These are phyloP conservation scores for Sarotherodon lohbergeri DNA, from an alignment of 2,113 vertebrate genomes.

Conservation along the genomic window DNA sequence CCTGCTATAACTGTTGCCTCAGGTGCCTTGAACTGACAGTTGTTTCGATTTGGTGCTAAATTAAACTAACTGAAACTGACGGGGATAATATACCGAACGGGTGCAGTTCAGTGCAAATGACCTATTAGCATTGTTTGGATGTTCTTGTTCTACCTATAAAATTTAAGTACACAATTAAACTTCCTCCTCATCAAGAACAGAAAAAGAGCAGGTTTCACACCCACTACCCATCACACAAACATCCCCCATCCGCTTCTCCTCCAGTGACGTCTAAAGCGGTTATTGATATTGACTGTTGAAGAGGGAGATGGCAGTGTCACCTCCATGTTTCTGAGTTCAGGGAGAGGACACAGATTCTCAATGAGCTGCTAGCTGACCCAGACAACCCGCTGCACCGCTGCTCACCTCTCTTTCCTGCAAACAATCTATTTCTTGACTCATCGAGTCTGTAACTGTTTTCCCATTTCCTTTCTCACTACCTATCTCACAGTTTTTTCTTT, in stretches of 20 bases:
- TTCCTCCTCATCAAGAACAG: not conserved
- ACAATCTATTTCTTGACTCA: not conserved
- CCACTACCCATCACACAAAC: not conserved
- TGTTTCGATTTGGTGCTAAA: not conserved
- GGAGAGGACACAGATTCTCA: slow-evolving; percentile 36
- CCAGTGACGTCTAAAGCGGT: slow-evolving; percentile 1
- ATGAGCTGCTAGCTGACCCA: not conserved
- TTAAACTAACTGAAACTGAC: not conserved
- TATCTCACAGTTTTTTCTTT: not conserved
- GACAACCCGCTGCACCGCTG: not conserved
- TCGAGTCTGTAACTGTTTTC: not conserved
- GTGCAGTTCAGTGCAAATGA: not conserved
- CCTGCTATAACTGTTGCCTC: not conserved
- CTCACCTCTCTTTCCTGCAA: not conserved
- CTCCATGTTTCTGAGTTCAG: slow-evolving; percentile 45
- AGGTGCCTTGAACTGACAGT: not conserved
- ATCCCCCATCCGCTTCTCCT: not conserved
- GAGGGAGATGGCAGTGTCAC: slow-evolving; percentile 33
- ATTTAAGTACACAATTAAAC: not conserved
- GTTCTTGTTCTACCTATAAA: not conserved
- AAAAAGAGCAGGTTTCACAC: not conserved
- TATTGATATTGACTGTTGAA: slow-evolving; percentile 39
- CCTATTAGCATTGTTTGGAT: not conserved
- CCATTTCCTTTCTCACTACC: not conserved
- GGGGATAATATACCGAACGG: not conserved